phyloP scores from a whole-genome alignment of 2,797 vertebrate species.

The Spinibarbus caldwelli region DNA sequence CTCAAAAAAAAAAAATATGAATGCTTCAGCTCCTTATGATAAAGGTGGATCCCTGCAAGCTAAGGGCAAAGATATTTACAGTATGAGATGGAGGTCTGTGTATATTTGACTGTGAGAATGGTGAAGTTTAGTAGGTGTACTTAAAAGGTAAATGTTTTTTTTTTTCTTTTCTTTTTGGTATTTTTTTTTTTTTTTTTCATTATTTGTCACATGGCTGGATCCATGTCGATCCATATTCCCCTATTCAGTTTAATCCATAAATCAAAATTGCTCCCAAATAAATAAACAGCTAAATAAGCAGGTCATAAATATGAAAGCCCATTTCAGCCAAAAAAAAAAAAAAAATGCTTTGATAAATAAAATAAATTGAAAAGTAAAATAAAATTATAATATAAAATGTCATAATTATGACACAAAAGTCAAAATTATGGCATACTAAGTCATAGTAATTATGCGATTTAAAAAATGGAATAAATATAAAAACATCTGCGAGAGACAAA shows the following conservation, averaged over 20 bases:
- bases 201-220: neutral
- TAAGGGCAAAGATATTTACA: constrained; percentile 30
- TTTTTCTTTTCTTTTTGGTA: too few species aligned
- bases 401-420: neutral
- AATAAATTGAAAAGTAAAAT: neutral
- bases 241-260: too few species aligned
- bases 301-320: neutral
- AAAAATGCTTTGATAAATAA: neutral
- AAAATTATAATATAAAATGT: neutral
- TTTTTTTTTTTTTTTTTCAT: neutral
- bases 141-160: neutral
- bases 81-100: neutral
- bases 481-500: neutral
- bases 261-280: neutral
- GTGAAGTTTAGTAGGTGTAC: neutral
- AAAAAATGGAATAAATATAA: neutral
- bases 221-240: neutral
- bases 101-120: neutral
- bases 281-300: neutral
- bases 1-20: neutral
- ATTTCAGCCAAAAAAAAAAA: neutral
- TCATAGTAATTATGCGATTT: neutral
- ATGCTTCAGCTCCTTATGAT: neutral
- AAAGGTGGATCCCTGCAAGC: neutral
- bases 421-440: neutral